Percentiles rank a stretch among this genome's conserved stretches.
These are phyloP conservation scores for Rhinatrema bivittatum DNA, from an alignment of 2,797 vertebrate species.

Conservation along the genomic window DNA sequence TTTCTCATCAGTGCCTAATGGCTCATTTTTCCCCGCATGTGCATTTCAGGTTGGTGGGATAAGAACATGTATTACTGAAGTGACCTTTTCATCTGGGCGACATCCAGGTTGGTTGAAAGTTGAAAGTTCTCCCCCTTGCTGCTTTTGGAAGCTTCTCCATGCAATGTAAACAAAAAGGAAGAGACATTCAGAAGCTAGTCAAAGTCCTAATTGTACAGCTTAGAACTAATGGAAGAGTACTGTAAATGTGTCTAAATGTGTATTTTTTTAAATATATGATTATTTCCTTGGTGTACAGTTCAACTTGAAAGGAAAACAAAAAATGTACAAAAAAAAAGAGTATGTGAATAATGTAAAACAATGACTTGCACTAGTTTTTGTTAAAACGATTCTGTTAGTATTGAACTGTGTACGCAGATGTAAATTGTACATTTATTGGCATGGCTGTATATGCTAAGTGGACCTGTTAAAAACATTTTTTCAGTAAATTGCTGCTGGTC, in stretches of 20 bases:
- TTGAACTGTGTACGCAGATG: slow-evolving; percentile 1
- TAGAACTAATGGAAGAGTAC: slow-evolving; percentile 16
- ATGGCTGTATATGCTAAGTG: slow-evolving; percentile 24
- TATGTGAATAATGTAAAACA: slow-evolving; percentile 8
- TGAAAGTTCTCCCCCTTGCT: slow-evolving; percentile 5
- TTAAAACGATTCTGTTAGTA: slow-evolving; percentile 4
- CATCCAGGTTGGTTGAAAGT: background rate
- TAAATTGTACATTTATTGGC: slow-evolving; percentile 4
- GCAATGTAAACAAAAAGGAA: slow-evolving; percentile 18
- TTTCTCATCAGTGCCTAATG: background rate
- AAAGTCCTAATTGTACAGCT: slow-evolving; percentile 34
- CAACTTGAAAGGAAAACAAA: slow-evolving; percentile 13
- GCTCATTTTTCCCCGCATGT: background rate
- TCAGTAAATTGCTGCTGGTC: slow-evolving; percentile 14
- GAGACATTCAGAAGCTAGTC: slow-evolving; percentile 13
- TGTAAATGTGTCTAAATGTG: slow-evolving; percentile 23
- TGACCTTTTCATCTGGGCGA: background rate
- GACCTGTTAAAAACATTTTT: slow-evolving; percentile 43
- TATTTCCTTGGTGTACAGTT: slow-evolving; percentile 7
- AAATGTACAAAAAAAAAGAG: slow-evolving; percentile 5
- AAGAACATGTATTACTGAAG: slow-evolving; percentile 67
- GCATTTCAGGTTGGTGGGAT: slow-evolving; percentile 62
- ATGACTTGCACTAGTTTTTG: slow-evolving; percentile 26
- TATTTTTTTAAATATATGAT: slow-evolving; percentile 13
- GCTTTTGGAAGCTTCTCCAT: slow-evolving; percentile 24